Conservation (phyloP, 2,888 invertebrate genomes). For the Mayetiola destructor region DNA sequence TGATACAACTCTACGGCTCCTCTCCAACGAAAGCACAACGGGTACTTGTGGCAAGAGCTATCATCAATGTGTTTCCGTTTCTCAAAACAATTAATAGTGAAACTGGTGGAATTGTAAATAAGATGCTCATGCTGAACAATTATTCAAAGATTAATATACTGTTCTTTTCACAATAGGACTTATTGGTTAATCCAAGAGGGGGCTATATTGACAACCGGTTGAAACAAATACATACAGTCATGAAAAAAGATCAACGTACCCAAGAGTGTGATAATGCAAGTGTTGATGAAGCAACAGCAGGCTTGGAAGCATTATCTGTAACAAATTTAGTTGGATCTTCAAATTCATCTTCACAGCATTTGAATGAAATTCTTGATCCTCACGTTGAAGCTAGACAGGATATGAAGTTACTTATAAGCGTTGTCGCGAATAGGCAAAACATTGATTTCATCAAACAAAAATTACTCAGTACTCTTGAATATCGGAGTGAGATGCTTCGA, state of each 20-base stretch:
- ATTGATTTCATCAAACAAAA: neutral
- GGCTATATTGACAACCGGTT: neutral
- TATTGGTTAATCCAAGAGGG: neutral
- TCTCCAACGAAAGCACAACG: too few species aligned
- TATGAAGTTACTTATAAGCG: neutral
- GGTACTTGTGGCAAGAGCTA: neutral
- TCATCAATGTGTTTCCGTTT: neutral
- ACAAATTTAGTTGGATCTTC: too few species aligned
- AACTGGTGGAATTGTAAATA: neutral
- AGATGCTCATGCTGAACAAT: neutral
- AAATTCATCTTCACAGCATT: too few species aligned
- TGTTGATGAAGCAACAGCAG: neutral
- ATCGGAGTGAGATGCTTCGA: neutral
- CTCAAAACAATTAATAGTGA: neutral
- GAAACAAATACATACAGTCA: neutral
- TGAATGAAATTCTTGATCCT: too few species aligned
- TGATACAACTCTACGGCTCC: too few species aligned
- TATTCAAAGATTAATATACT: neutral
- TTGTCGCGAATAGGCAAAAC: neutral
- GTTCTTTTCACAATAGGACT: neutral
- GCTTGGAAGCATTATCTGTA: too few species aligned
- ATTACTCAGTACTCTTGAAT: neutral
- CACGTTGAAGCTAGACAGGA: neutral
- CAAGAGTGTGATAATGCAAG: neutral
- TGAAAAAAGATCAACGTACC: neutral